Percentiles rank a stretch among this genome's conserved stretches.
These are phyloP conservation scores for Meloe dianella DNA, from an alignment of 2,888 invertebrate species.

Conservation along the genomic window DNA sequence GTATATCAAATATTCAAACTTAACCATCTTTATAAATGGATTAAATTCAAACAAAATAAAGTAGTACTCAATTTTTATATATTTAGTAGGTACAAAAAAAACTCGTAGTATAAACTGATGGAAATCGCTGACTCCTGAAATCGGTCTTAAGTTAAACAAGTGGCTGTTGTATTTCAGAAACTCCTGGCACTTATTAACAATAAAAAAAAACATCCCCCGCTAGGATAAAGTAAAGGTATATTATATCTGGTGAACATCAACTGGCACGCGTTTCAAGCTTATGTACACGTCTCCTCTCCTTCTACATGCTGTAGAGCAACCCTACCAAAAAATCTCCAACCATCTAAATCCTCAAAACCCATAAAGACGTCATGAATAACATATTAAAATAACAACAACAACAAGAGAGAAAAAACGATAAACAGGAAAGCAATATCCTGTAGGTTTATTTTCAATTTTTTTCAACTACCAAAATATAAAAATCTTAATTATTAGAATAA, in stretches of 20 bases:
- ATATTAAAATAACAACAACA: slow-evolving; percentile 6
- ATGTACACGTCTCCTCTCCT: neutral
- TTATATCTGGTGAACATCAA: slow-evolving; percentile 31
- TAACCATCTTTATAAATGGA: neutral
- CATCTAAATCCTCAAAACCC: neutral
- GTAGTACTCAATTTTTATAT: neutral
- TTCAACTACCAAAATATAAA: neutral
- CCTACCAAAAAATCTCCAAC: neutral
- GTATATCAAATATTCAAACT: neutral
- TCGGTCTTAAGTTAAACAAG: slow-evolving; percentile 26
- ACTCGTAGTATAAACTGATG: neutral
- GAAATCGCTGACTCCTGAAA: slow-evolving; percentile 1
- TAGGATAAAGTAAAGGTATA: slow-evolving; percentile 34
- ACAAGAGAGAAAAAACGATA: slow-evolving; percentile 10
- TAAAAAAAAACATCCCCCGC: slow-evolving; percentile 40
- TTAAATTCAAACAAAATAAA: neutral
- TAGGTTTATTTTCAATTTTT: neutral
- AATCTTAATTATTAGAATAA: neutral
- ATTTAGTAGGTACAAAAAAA: neutral
- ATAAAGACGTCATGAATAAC: slow-evolving; percentile 11
- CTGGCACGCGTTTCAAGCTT: slow-evolving; percentile 8
- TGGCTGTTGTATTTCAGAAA: slow-evolving; percentile 43
- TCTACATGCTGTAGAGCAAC: neutral
- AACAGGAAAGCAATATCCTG: slow-evolving; percentile 11
- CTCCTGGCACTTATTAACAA: slow-evolving; percentile 48